A percentile compares a stretch with the other conserved stretches of the same genome.
Conservation (phyloP, 2,888 invertebrate genomes). For the Caenorhabditis sp. region DNA sequence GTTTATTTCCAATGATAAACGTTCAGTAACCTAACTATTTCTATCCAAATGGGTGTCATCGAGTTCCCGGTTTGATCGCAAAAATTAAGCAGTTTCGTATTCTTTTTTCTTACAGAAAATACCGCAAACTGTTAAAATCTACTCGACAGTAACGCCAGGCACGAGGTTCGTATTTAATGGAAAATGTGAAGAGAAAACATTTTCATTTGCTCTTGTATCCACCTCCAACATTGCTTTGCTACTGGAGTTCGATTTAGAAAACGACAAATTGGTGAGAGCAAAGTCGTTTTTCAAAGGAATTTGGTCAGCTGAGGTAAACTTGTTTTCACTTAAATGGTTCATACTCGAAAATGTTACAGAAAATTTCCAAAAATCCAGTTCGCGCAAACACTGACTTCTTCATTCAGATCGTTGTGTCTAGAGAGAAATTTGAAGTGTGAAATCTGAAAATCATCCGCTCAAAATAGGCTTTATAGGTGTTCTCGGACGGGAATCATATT, state of each 20-base stretch:
- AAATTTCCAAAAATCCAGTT: conserved; percentile 13
- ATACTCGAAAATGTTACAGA: neutral
- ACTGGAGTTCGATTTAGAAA: conserved; percentile 18
- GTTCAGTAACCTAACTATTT: too few species aligned
- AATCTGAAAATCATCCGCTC: neutral
- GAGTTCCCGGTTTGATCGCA: conserved; percentile 30
- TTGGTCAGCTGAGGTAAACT: conserved; percentile 27
- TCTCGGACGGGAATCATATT: neutral
- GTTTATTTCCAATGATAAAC: neutral
- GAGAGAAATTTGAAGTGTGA: neutral
- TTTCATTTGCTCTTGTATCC: conserved; percentile 16
- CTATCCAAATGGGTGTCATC: conserved; percentile 8
- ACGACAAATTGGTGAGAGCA: conserved; percentile 9
- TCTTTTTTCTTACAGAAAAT: conserved; percentile 22
- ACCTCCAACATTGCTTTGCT: neutral
- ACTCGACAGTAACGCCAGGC: conserved; percentile 10
- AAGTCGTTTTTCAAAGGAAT: conserved; percentile 9
- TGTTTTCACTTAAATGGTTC: neutral
- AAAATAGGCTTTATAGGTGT: neutral
- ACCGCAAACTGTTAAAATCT: conserved; percentile 36
- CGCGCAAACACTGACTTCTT: conserved; percentile 3
- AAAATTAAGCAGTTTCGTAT: too few species aligned
- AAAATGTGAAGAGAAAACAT: conserved; percentile 14
- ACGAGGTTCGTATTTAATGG: conserved; percentile 34
- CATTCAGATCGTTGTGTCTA: conserved; percentile 10